A percentile compares a stretch with the other conserved stretches of the same genome.
Evolutionary conservation across 2,888 invertebrate species (phyloP).

Genomic region (Minunthozetes semirufus): DNA sequence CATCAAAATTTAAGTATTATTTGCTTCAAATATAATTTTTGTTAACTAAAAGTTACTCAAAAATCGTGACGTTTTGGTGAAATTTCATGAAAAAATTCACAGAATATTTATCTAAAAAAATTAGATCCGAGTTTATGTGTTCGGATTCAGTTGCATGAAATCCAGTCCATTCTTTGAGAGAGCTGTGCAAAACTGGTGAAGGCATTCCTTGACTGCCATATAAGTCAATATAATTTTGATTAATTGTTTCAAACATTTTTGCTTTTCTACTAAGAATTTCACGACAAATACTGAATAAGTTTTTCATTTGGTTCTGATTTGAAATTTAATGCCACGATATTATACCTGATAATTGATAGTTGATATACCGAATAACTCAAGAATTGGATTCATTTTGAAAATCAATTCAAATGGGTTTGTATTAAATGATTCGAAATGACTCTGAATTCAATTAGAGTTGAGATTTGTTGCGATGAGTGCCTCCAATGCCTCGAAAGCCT

Average conservation of each 20-base stretch:
- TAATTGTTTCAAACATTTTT: neutral
- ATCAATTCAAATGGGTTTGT: neutral
- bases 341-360: too few relatives aligned
- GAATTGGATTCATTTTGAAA: neutral
- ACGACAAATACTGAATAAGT: neutral
- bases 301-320: neutral
- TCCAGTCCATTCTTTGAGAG: neutral
- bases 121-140: too few relatives aligned
- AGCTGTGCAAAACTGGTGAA: neutral
- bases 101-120: too few relatives aligned
- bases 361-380: neutral
- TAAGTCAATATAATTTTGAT: slow-evolving; percentile 23
- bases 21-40: too few relatives aligned
- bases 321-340: neutral
- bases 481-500: too few relatives aligned
- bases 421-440: neutral
- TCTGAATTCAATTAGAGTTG: neutral
- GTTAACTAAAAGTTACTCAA: too few relatives aligned
- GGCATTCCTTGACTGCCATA: neutral
- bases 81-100: too few relatives aligned
- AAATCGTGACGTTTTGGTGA: too few relatives aligned
- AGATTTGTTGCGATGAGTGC: too few relatives aligned
- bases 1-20: too few relatives aligned
- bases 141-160: neutral
- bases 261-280: neutral